These are phyloP conservation scores for Sitobion miscanthi DNA, from an alignment of 1,140 invertebrate species.

Conservation along the genomic window DNA sequence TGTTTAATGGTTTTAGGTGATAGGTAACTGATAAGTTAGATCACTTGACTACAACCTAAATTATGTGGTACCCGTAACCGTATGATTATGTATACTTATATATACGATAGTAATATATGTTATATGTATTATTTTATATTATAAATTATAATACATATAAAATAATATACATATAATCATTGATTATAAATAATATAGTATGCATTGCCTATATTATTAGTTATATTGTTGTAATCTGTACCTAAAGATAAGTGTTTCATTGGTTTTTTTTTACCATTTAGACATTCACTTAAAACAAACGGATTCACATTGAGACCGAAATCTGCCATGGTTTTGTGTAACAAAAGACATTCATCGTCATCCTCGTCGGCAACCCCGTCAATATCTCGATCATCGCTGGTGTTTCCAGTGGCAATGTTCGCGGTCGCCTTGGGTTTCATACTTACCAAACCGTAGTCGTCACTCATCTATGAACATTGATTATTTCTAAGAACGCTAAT, in stretches of 20 bases:
- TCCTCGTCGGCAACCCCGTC: background rate
- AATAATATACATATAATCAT: too few species aligned
- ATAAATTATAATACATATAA: too few species aligned
- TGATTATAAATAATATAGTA: too few species aligned
- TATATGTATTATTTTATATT: too few species aligned
- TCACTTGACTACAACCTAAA: background rate
- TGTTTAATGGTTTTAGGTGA: background rate
- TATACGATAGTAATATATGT: too few species aligned
- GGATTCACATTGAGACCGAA: constrained; percentile 55
- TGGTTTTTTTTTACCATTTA: background rate
- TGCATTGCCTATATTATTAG: background rate
- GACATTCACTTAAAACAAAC: background rate
- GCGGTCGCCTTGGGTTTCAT: background rate
- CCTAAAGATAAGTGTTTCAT: background rate
- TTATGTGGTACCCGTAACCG: background rate
- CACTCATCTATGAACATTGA: background rate
- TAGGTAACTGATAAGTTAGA: background rate
- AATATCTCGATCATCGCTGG: background rate
- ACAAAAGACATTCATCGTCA: background rate
- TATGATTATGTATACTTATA: too few species aligned
- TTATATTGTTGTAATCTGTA: background rate
- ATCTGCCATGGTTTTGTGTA: constrained; percentile 49
- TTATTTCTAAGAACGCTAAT: background rate
- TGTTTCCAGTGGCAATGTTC: background rate
- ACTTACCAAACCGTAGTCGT: background rate